Conservation (phyloP, 1,140 invertebrate species). For the Drosophila sucinea region DNA sequence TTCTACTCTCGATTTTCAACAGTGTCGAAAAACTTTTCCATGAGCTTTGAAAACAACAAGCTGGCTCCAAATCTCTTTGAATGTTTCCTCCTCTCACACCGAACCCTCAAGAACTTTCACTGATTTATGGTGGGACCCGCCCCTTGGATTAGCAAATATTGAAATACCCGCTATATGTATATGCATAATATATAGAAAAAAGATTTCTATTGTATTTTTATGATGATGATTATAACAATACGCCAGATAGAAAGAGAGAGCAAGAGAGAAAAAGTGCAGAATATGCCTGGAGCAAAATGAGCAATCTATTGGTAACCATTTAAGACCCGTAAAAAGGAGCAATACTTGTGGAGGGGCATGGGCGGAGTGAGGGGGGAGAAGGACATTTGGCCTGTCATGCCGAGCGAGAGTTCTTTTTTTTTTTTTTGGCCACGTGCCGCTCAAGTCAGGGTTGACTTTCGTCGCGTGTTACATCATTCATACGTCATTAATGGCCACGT, state of each 20-base stretch:
- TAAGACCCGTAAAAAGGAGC: slow-evolving; percentile 63
- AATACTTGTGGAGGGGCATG: slow-evolving; percentile 10
- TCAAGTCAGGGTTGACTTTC: slow-evolving; percentile 36
- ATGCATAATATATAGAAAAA: slow-evolving; percentile 12
- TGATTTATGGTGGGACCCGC: slow-evolving; percentile 66
- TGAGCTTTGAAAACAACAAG: too few species aligned
- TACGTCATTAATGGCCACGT: slow-evolving; percentile 83
- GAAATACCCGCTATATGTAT: slow-evolving; percentile 22
- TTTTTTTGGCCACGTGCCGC: slow-evolving; percentile 69
- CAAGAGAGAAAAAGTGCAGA: slow-evolving; percentile 6
- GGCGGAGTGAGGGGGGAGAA: slow-evolving; percentile 33
- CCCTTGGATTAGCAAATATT: slow-evolving; percentile 71
- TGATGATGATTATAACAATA: slow-evolving; percentile 67
- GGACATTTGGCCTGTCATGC: slow-evolving; percentile 58
- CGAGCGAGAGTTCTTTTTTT: slow-evolving; percentile 40
- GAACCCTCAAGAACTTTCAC: slow-evolving; percentile 10
- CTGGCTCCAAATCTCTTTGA: slow-evolving; percentile 32
- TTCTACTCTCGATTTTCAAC: not conserved
- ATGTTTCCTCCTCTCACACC: slow-evolving; percentile 6
- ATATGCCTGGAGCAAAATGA: slow-evolving; percentile 62
- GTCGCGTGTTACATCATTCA: slow-evolving; percentile 84
- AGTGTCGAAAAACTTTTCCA: too few species aligned
- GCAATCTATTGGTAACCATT: slow-evolving; percentile 61
- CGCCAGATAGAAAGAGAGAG: slow-evolving; percentile 44
- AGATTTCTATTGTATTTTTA: slow-evolving; percentile 58